Evolutionary conservation across 2,888 invertebrate genomes (phyloP).

Genomic region (Autographa pulchrina): DNA sequence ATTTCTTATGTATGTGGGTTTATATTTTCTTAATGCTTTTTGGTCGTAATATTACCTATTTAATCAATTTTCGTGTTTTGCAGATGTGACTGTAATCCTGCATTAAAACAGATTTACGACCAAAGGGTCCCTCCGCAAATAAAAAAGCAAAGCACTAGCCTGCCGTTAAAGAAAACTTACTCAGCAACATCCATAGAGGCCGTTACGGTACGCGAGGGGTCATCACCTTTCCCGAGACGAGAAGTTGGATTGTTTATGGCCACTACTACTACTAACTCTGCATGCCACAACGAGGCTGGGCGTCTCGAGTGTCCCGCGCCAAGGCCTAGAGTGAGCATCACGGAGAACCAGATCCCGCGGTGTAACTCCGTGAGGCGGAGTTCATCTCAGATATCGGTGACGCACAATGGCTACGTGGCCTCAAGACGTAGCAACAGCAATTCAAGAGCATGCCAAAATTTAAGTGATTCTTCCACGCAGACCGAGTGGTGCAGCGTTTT

Average conservation of each 20-base stretch:
- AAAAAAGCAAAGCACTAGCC: background rate
- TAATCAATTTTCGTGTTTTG: background rate
- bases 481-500: constrained; percentile 75
- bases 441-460: constrained; percentile 6
- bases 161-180: constrained; percentile 15
- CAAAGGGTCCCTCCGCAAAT: background rate
- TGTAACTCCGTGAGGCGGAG: constrained; percentile 7
- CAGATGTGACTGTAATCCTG: constrained; percentile 27
- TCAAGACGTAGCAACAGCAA: constrained; percentile 5
- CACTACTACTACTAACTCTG: constrained; percentile 11
- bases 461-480: constrained; percentile 66
- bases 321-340: constrained; percentile 28
- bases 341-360: constrained; percentile 8
- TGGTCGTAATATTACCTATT: background rate
- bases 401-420: constrained; percentile 7
- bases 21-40: background rate
- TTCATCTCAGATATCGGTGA: constrained; percentile 15
- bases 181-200: constrained; percentile 31
- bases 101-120: background rate
- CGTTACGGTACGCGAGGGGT: constrained; percentile 6
- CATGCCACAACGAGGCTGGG: constrained; percentile 20
- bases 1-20: background rate
- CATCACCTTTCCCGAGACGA: background rate
- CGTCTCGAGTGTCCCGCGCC: constrained; percentile 13
- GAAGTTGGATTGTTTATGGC: constrained; percentile 1